A percentile compares a stretch with the other conserved stretches of the same genome.
These are phyloP conservation scores for Stigmatopora argus DNA, from an alignment of 2,113 vertebrate species.

Conservation along the genomic window DNA sequence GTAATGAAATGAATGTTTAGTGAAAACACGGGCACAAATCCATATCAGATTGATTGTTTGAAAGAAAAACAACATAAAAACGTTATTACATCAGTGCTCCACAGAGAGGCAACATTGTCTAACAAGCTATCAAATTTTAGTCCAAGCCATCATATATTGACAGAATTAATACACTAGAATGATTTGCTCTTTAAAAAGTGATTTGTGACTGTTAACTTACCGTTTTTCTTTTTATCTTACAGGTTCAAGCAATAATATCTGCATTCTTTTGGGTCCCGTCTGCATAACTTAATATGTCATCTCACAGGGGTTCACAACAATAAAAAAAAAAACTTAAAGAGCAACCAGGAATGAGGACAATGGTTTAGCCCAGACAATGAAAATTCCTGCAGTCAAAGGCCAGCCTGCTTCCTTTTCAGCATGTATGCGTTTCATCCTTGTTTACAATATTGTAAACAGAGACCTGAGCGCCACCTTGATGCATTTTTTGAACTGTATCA, in stretches of 20 bases:
- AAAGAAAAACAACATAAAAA: background rate
- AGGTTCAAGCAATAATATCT: background rate
- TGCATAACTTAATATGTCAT: conserved; percentile 17
- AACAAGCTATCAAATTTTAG: background rate
- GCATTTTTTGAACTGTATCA: conserved; percentile 34
- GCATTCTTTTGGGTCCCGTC: background rate
- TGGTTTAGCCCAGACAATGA: conserved; percentile 66
- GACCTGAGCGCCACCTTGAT: conserved; percentile 33
- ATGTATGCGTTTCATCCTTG: conserved; percentile 43
- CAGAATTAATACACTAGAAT: background rate
- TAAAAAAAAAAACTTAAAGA: conserved; percentile 36
- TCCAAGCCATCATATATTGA: background rate
- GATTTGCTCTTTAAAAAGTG: background rate
- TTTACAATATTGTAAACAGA: conserved; percentile 43
- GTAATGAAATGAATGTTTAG: no score
- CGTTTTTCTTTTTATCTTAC: background rate
- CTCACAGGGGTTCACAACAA: background rate
- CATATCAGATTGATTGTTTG: no score
- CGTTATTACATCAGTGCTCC: conserved; percentile 5
- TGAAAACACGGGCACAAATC: no score
- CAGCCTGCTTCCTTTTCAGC: conserved; percentile 9
- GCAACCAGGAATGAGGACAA: conserved; percentile 33
- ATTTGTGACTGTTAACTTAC: no score
- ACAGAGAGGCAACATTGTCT: conserved; percentile 27
- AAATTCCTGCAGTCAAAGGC: conserved; percentile 53